Base-by-base conservation (phyloP, 2,888 invertebrate genomes). In the Callimorpha dominula region DNA sequence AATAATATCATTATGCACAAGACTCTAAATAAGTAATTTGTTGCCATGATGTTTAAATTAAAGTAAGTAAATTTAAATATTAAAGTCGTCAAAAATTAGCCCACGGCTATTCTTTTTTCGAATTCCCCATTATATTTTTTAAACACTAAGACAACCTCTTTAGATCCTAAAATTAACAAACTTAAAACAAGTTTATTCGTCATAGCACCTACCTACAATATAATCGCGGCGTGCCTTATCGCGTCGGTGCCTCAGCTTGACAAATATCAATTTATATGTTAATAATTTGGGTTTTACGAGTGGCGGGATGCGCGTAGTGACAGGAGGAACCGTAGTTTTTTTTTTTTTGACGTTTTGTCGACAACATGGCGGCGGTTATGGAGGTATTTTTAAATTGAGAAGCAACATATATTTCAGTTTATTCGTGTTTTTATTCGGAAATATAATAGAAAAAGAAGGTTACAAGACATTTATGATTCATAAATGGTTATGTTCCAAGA, bases 261-360 rank as follows among this genome's bases (percentile, higher is more conserved):
- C 89, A 89, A 89, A 89, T 85, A 88, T 74, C 90, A 88, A 91
- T 91, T 91, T 91, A 86, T 91, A 91, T 91, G 91, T 87, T 90
- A 91, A 91, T 91, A 86, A 80, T 81, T 80, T 78, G 76, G 80
- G 83, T 82, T 84, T 84, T 84, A 84, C 81, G 84, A 85, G 62
- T 78, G 75, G 52, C 74, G 73, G 74, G 68, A 79, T 77, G 65
- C 78, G 74, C 72, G 66, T 75, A 78, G 72, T 81, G 82, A 80
- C 82, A 79, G 72, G 78, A 80, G 73, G 74, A 74, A 79, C 80
- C 68, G 69, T 76, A 74, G 73, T 67, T 60, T 73, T 73, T 70
- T 60, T 71, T 67, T 71, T 71, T 67, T 71, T 42, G 62, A 65
- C 42, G 43, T 43, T 77, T 77, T 74, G 73, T 73, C 40, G 70